Conservation (phyloP, 2,113 vertebrate species). For the Ploceus nigricollis region DNA sequence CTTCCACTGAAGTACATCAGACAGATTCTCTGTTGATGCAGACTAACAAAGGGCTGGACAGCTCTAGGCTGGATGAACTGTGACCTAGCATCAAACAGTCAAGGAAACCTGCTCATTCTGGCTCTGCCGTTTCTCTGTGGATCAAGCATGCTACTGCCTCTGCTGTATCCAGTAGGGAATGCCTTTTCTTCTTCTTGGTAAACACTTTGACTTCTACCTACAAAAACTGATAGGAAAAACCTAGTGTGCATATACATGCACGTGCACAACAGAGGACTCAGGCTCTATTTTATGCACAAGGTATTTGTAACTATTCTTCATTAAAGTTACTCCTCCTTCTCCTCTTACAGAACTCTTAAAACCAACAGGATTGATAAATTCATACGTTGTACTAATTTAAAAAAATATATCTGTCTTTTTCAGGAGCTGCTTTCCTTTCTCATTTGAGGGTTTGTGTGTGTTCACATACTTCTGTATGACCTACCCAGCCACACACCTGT, state of each 20-base stretch:
- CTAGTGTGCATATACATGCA: not conserved
- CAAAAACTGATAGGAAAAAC: not conserved
- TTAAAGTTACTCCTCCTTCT: not conserved
- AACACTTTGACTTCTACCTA: not conserved
- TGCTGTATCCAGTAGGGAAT: not conserved
- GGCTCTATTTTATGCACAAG: not conserved
- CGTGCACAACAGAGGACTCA: not conserved
- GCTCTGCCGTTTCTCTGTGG: not conserved
- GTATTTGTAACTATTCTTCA: not conserved
- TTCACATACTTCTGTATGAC: not conserved
- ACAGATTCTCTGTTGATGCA: not conserved
- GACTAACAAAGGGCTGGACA: not conserved
- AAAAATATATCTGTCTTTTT: not conserved
- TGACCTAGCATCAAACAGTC: not conserved
- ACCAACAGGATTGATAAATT: not conserved
- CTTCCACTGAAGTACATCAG: not conserved
- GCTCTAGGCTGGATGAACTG: not conserved
- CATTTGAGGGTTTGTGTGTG: not conserved
- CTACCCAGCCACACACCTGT: not conserved
- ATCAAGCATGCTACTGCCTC: not conserved
- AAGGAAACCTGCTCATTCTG: not conserved
- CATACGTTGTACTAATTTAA: not conserved
- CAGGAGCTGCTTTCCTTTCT: not conserved
- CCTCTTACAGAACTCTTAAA: not conserved
- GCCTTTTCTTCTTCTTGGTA: not conserved